Conservation (phyloP, 2,113 vertebrate genomes). For the Scalopus aquaticus region DNA sequence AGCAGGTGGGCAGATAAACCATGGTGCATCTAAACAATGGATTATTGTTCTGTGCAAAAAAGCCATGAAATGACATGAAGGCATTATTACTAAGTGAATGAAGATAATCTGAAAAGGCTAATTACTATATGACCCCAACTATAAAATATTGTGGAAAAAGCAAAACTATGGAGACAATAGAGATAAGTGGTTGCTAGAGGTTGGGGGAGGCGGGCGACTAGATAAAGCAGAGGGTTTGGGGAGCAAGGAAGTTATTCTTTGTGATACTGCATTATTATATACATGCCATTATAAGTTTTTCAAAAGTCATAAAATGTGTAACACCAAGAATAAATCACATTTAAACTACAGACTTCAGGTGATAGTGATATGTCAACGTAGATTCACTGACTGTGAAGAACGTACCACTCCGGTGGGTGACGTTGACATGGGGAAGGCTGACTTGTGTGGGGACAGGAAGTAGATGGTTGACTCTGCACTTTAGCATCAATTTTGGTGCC, state of each 20-base stretch:
- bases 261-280: neutral
- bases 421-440: rapidly evolving
- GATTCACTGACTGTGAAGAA: neutral
- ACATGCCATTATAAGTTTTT: neutral
- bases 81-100: neutral
- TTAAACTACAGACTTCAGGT: neutral
- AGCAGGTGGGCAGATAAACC: neutral
- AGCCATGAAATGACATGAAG: neutral
- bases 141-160: neutral
- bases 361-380: neutral
- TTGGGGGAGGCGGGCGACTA: neutral
- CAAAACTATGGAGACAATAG: neutral
- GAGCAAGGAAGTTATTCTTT: neutral
- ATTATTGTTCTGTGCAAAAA: neutral
- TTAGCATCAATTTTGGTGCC: neutral
- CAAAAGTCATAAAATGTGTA: neutral
- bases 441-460: rapidly evolving
- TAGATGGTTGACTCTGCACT: neutral
- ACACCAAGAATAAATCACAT: neutral
- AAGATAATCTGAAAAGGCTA: neutral
- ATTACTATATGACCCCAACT: neutral
- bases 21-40: neutral
- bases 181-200: neutral
- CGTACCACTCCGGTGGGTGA: neutral
- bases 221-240: neutral